Evolutionary conservation across 2,888 invertebrate species (phyloP).

Genomic region (Eubasilissa splendida): DNA sequence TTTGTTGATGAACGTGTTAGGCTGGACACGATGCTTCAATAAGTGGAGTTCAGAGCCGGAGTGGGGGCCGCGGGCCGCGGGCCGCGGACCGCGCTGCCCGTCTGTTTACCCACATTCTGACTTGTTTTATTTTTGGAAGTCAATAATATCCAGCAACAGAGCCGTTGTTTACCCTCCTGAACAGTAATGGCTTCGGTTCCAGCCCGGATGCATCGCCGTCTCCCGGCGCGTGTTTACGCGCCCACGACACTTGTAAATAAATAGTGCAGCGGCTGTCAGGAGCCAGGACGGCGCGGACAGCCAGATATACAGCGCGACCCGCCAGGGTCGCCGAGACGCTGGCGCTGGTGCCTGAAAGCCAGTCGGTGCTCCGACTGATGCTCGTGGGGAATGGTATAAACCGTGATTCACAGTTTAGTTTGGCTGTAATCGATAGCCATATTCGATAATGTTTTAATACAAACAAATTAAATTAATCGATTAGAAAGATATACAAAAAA

Average conservation of each 20-base stretch:
- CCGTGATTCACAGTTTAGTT: too few relatives aligned
- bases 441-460: too few relatives aligned
- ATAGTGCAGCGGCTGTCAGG: constrained; percentile 43
- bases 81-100: constrained; percentile 11
- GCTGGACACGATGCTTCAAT: too few relatives aligned
- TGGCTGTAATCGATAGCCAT: too few relatives aligned
- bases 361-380: background rate
- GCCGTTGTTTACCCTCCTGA: constrained; percentile 47
- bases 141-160: constrained; percentile 41
- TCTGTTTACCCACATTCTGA: constrained; percentile 34
- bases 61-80: constrained; percentile 2
- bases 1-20: too few relatives aligned
- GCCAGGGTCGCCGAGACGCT: too few relatives aligned
- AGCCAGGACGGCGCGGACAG: background rate
- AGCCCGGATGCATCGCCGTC: constrained; percentile 3
- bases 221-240: constrained; percentile 37
- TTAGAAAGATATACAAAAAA: too few relatives aligned
- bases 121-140: constrained; percentile 54
- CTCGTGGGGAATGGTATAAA: background rate
- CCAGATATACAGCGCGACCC: constrained; percentile 4
- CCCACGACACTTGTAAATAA: constrained; percentile 52
- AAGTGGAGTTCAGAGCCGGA: background rate
- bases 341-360: background rate
- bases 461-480: too few relatives aligned
- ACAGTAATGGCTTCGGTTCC: constrained; percentile 42